Evolutionary conservation across 2,888 invertebrate genomes (phyloP), one percentile per base, ranked within the genome.

Genomic region (Drosophila neotestacea): DNA sequence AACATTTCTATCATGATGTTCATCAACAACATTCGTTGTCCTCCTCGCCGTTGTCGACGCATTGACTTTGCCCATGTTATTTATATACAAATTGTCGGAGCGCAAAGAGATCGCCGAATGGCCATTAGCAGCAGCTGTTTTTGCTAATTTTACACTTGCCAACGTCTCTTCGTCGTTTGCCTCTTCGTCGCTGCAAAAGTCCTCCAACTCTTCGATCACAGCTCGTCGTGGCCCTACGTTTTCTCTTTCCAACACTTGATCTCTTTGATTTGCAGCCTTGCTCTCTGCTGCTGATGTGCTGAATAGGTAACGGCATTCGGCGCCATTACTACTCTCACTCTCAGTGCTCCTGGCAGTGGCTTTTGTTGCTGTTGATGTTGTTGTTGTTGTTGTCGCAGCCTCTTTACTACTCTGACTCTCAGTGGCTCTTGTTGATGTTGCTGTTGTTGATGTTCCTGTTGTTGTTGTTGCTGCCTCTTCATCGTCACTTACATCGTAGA

Each of bases 161-260:
- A 34, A 27, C 70, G 22, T 22, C 22, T 63, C 77, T 67, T 55
- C 72, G 50, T 71, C 68, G 65, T 51, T 62, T 16, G 67, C 62
- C 54, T 77, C 76, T 36, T 72, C 73, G 60, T 84, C 83, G 75
- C 82, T 84, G 60, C 70, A 73, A 52, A 88, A 78, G 73, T 89
- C 88, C 74, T 89, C 88, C 63, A 88, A 78, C 80, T 89, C 90
- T 80, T 89, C 88, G 76, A 89, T 88, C 77, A 85, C 80, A 38
- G 88, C 89, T 32, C 89, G 79, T 7, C 83, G 58, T 36, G 56
- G 72, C 50, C 60, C 51, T 38, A 28, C 59, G 34, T 39, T 69
- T 70, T 54, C 59, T 30, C 42, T 69, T 70, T 54, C 47, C 6
- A 5, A 0, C 58, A 39, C 61, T 67, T 30, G 32, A 64, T 71